phyloP scores from a whole-genome alignment of 2,888 invertebrate genomes.

The Sinhomidia bicolor region DNA sequence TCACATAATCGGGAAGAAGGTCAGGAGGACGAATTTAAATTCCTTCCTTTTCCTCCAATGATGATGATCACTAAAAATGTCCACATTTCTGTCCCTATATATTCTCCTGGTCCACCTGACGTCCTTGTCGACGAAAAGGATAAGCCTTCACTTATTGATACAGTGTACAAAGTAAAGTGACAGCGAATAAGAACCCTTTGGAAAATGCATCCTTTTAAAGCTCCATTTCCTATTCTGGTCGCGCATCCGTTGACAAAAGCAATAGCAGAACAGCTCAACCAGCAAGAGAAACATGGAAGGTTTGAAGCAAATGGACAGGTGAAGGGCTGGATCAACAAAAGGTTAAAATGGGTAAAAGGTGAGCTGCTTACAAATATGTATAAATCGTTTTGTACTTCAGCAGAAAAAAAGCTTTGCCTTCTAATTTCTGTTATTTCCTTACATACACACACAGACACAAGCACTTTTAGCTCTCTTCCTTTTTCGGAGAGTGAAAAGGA shows the following conservation, averaged over 20 bases:
- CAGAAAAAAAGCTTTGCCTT: slow-evolving; percentile 13
- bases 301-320: slow-evolving; percentile 40
- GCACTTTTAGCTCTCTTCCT: not conserved
- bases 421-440: slow-evolving; percentile 10
- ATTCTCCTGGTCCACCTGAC: no score
- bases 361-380: slow-evolving; percentile 11
- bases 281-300: slow-evolving; percentile 11
- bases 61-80: slow-evolving; percentile 1
- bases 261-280: slow-evolving; percentile 28
- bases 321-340: slow-evolving; percentile 44
- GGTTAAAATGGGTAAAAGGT: slow-evolving; percentile 28
- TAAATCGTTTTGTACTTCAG: not conserved
- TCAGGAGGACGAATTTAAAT: slow-evolving; percentile 2
- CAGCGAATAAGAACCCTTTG: not conserved
- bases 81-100: not conserved
- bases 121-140: not conserved
- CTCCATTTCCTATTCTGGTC: slow-evolving; percentile 3
- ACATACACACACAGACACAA: not conserved
- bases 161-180: not conserved
- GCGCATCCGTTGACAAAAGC: slow-evolving; percentile 38
- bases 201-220: not conserved
- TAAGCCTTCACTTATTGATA: not conserved
- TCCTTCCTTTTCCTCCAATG: not conserved
- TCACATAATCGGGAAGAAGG: not conserved
- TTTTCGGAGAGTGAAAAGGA: not conserved